A percentile compares a stretch with the other conserved stretches of the same genome.
Conservation (phyloP, 1,140 invertebrate genomes). For the Platyura marginata region DNA sequence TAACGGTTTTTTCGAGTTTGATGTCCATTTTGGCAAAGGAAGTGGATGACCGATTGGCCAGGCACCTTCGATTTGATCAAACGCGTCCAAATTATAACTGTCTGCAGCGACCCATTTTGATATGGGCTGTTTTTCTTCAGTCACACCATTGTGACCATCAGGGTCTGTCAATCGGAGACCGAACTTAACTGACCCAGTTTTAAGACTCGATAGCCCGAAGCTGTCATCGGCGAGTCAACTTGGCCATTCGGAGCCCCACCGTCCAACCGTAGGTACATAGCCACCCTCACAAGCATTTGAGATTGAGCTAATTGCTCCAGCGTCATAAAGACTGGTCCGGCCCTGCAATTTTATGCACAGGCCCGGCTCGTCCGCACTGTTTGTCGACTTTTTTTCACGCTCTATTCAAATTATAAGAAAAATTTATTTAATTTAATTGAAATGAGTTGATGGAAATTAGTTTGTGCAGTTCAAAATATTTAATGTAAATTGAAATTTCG, state of each 20-base stretch:
- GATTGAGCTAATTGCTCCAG: slow-evolving; percentile 16
- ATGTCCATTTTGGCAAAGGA: slow-evolving; percentile 45
- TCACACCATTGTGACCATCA: slow-evolving; percentile 1
- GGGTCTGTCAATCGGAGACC: slow-evolving; percentile 3
- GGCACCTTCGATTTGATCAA: slow-evolving; percentile 27
- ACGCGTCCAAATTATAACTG: slow-evolving; percentile 23
- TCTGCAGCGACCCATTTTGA: slow-evolving; percentile 10
- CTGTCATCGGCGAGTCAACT: slow-evolving; percentile 67
- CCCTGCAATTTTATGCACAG: slow-evolving; percentile 28
- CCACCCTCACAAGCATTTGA: slow-evolving; percentile 31
- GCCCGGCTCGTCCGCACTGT: slow-evolving; percentile 30
- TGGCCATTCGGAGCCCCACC: slow-evolving; percentile 77
- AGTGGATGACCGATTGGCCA: slow-evolving; percentile 43
- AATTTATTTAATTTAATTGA: no score
- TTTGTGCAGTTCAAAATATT: no score
- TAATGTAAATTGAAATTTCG: no score
- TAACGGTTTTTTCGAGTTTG: slow-evolving; percentile 25
- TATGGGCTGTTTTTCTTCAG: slow-evolving; percentile 7
- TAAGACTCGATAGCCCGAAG: slow-evolving; percentile 29
- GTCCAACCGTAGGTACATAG: slow-evolving; percentile 54
- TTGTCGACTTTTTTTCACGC: slow-evolving; percentile 41
- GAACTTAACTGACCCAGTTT: slow-evolving; percentile 15
- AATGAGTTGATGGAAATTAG: no score
- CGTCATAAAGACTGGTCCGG: slow-evolving; percentile 25
- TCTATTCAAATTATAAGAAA: slow-evolving; percentile 23